These are phyloP conservation scores for Hirtodrosophila duncani DNA, from an alignment of 2,888 invertebrate genomes.

Conservation along the genomic window DNA sequence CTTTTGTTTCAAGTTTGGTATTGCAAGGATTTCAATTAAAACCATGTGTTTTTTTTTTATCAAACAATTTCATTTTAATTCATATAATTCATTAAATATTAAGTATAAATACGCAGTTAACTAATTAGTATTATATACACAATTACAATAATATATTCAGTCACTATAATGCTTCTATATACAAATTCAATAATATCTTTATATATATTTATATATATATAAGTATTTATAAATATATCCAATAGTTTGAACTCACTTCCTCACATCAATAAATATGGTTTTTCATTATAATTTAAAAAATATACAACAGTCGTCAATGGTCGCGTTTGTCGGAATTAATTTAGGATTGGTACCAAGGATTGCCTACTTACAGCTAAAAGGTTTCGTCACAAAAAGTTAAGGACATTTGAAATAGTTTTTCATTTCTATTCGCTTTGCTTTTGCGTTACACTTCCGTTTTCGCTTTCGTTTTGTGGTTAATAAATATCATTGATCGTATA, in stretches of 20 bases:
- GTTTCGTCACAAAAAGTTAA: conserved; percentile 40
- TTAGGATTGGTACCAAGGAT: conserved; percentile 45
- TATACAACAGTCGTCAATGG: conserved; percentile 57
- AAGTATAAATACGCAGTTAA: conserved; percentile 69
- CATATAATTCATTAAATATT: conserved; percentile 69
- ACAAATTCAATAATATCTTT: conserved; percentile 49
- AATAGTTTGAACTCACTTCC: conserved; percentile 49
- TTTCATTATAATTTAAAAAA: conserved; percentile 45
- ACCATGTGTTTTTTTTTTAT: conserved; percentile 33
- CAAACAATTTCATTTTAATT: conserved; percentile 68
- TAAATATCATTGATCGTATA: conserved; percentile 63
- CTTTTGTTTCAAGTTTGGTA: no score
- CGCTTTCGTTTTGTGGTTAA: conserved; percentile 34
- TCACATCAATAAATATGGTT: conserved; percentile 60
- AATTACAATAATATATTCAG: conserved; percentile 71
- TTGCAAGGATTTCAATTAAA: conserved; percentile 16
- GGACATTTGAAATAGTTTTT: conserved; percentile 22
- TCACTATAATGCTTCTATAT: conserved; percentile 72
- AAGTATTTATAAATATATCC: conserved; percentile 31
- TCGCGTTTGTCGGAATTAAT: conserved; percentile 21
- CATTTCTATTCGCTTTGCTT: conserved; percentile 4
- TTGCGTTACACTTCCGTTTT: conserved; percentile 16
- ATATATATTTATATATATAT: no score
- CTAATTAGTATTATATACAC: conserved; percentile 72
- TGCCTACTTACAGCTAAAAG: conserved; percentile 62